A percentile compares a stretch with the other conserved stretches of the same genome.
Evolutionary conservation across 2,797 vertebrate genomes (phyloP).

Genomic region (Silurus lanzhouensis): DNA sequence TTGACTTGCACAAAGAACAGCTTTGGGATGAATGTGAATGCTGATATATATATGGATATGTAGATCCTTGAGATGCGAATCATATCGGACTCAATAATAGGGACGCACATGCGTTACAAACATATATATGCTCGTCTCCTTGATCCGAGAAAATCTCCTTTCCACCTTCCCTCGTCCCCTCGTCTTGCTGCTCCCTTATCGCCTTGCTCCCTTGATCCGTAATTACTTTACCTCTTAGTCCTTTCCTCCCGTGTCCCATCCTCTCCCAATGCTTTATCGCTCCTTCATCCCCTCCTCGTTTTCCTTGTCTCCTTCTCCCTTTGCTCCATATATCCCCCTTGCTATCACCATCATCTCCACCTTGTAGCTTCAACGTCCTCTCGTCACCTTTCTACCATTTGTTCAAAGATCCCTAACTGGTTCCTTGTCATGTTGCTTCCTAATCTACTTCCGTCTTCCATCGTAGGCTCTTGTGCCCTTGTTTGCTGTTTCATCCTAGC

Average conservation of each 20-base stretch:
- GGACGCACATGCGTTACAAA: too few relatives aligned
- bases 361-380: not conserved
- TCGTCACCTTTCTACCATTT: constrained; percentile 6
- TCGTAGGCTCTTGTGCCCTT: not conserved
- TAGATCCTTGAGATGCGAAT: too few relatives aligned
- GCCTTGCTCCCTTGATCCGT: not conserved
- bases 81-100: too few relatives aligned
- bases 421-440: not conserved
- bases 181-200: not conserved
- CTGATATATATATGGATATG: too few relatives aligned
- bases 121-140: not conserved
- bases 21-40: too few relatives aligned
- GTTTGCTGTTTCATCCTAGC: not conserved
- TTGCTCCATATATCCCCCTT: not conserved
- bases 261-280: not conserved
- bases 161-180: not conserved
- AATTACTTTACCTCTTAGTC: constrained; percentile 3
- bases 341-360: not conserved
- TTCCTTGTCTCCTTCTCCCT: not conserved
- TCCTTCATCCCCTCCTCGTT: not conserved
- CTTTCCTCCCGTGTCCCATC: not conserved
- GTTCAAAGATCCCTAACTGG: not conserved
- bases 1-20: too few relatives aligned
- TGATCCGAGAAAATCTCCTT: not conserved
- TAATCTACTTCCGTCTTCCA: not conserved